Evolutionary conservation across 2,113 vertebrate genomes (phyloP).

Genomic region (Notechis scutatus): DNA sequence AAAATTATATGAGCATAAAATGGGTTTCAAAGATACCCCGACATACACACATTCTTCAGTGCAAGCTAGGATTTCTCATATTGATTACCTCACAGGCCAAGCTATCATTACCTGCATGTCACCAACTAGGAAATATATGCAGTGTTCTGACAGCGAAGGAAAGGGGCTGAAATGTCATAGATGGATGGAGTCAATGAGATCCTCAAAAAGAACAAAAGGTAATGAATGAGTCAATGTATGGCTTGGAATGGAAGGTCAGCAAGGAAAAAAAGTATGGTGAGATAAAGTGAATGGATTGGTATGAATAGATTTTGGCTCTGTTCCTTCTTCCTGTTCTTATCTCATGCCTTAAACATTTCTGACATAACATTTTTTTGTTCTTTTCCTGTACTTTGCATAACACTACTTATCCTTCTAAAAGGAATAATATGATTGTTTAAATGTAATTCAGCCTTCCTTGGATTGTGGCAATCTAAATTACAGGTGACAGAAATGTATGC

Average conservation of each 20-base stretch:
- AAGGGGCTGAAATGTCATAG: background rate
- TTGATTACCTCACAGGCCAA: background rate
- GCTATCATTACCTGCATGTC: background rate
- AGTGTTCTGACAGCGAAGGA: background rate
- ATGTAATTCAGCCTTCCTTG: background rate
- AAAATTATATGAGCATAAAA: background rate
- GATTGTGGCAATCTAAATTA: background rate
- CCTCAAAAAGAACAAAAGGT: background rate
- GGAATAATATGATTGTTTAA: background rate
- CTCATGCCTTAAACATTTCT: background rate
- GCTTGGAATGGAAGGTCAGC: background rate
- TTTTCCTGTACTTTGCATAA: background rate
- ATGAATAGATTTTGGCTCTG: background rate
- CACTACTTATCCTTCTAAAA: background rate
- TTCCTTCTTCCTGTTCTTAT: background rate
- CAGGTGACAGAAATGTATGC: background rate
- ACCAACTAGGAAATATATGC: background rate
- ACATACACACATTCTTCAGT: background rate
- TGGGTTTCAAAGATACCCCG: background rate
- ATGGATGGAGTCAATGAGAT: background rate
- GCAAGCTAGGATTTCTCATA: background rate
- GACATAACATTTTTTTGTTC: background rate
- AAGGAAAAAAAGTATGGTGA: background rate
- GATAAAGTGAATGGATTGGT: background rate
- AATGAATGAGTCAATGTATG: background rate